These are phyloP conservation scores for Centruroides vittatus DNA, from an alignment of 1,140 invertebrate species.

Conservation along the genomic window DNA sequence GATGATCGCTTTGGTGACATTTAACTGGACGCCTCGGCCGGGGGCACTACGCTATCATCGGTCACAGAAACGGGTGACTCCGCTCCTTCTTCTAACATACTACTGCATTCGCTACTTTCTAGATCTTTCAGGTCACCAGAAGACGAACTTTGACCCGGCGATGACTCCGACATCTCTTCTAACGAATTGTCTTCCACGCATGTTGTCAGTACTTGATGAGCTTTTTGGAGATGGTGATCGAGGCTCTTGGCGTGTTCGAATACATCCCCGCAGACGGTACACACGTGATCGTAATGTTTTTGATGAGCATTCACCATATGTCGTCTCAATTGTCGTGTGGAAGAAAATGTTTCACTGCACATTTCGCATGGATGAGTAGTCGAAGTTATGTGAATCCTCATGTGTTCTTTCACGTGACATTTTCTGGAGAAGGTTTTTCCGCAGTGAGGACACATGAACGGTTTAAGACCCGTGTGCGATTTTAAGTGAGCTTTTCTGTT, in stretches of 20 bases:
- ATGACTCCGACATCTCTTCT: conserved; percentile 9
- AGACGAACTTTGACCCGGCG: conserved; percentile 10
- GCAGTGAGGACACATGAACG: conserved; percentile 19
- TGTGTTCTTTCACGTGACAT: conserved; percentile 27
- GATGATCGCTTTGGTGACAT: too few relatives aligned
- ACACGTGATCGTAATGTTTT: conserved; percentile 9
- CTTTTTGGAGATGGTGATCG: conserved; percentile 18
- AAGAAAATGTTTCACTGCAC: conserved; percentile 12
- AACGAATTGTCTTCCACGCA: neutral
- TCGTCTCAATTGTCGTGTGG: conserved; percentile 4
- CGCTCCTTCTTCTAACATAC: conserved; percentile 7
- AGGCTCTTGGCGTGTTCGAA: conserved; percentile 19
- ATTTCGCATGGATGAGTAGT: conserved; percentile 14
- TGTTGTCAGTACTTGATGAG: conserved; percentile 7
- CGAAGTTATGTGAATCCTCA: conserved; percentile 21
- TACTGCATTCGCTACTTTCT: conserved; percentile 12
- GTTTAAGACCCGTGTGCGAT: conserved; percentile 19
- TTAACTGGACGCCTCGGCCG: neutral
- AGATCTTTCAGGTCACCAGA: conserved; percentile 12
- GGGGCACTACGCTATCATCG: neutral
- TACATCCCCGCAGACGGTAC: conserved; percentile 18
- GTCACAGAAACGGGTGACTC: conserved; percentile 4
- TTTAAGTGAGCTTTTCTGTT: conserved; percentile 21
- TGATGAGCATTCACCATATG: conserved; percentile 8
- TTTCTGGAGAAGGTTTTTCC: conserved; percentile 25